Base-by-base conservation (phyloP, 2,888 invertebrate genomes). In the Anoncus sp. region DNA sequence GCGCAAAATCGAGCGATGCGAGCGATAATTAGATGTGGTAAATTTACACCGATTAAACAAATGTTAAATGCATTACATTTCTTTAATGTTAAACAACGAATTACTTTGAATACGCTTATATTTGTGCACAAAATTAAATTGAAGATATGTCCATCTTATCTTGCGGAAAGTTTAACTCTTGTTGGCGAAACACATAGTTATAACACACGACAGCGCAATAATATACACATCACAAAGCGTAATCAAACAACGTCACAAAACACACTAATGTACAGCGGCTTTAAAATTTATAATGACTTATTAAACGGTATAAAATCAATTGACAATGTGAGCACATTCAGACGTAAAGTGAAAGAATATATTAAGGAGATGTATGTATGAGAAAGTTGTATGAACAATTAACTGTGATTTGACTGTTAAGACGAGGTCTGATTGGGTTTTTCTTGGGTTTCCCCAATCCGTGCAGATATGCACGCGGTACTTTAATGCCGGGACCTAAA, bases 251-350 rank as follows among this genome's bases (percentile, higher is more conserved):
- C n/a, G 7, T 47, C 65, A 12, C 59, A 74, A 74, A 35, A 62
- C 4, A 40, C 67, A 51, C 53, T 60, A 59, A 67, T 74, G 51
- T 67, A 74, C 16, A 74, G n/a, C 16, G 74, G 67, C 51, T 67
- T 74, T 16, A 57, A 67, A 67, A 60, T 74, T 31, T 67, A 66
- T 51, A 74, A 74, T 59, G 67, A 74, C 38, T 66, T 67, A 59
- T 67, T 67, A 18, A 60, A 73, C 9, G 31, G 38, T 73, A 73
- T 65, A 65, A 73, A 73, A 49, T 27, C 57, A 65, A 73, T 45
- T 57, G 57, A 65, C 47, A 73, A 57, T 1, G 47, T 73, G 10
- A 55, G 31, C 3, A 4, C 31, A 65, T 73, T 73, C n/a, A 45
- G 65, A 73, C n/a, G 65, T 16, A 27, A 57, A 57, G 57, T 20